phyloP scores from a whole-genome alignment of 2,888 invertebrate species.

The Caenorhabditis sp. region DNA sequence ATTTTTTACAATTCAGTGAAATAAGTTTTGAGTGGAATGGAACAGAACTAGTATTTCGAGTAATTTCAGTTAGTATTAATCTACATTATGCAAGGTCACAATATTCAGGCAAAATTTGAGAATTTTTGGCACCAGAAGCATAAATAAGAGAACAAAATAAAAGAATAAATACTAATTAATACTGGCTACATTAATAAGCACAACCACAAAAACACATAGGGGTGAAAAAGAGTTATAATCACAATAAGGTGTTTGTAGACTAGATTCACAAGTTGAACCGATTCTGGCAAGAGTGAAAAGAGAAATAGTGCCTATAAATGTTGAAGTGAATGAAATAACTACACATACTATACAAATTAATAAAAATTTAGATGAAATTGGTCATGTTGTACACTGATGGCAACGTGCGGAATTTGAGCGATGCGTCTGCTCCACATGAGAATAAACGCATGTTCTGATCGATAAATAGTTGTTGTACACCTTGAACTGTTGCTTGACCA shows the following conservation, averaged over 20 bases:
- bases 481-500: constrained; percentile 64
- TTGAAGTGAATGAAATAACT: constrained; percentile 2
- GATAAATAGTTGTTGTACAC: constrained; percentile 90
- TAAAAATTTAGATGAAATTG: constrained; percentile 19
- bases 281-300: not conserved
- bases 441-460: constrained; percentile 88
- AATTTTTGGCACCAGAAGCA: constrained; percentile 1
- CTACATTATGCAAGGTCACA: not conserved
- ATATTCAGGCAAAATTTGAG: not conserved
- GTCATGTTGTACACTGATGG: constrained; percentile 51
- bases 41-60: not conserved
- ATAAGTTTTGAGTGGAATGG: not conserved
- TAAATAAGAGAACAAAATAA: not conserved
- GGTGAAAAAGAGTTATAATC: not conserved
- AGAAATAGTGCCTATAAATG: not conserved
- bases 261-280: not conserved
- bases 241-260: not conserved
- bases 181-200: not conserved
- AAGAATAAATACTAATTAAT: not conserved
- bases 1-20: not conserved
- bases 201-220: not conserved
- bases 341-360: not conserved
- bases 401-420: constrained; percentile 46
- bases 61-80: not conserved
- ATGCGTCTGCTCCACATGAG: constrained; percentile 94